Base-by-base conservation (phyloP, 2,113 vertebrate species). In the Erythrocebus patas region DNA sequence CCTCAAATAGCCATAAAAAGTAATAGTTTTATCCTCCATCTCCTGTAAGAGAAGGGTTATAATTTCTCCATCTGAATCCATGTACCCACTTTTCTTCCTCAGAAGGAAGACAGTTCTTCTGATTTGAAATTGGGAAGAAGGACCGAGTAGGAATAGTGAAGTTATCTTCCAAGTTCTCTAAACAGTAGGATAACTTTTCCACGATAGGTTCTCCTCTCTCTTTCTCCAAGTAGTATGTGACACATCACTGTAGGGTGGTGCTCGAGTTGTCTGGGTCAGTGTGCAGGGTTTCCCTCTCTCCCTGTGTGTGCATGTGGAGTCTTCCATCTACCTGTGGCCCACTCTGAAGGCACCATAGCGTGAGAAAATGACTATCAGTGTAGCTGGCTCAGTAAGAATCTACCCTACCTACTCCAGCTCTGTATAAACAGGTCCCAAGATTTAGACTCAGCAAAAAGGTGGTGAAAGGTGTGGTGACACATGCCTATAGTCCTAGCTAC, bases 181-280 rank as follows among this genome's bases (percentile, higher is more conserved):
- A 80, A 20, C 35, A 27, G 8, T 40, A 43, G 8, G 3, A n/a
- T 38, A 80, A 55, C 6, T 32, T 17, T 30, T 18, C 45, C 25
- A 27, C 5, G 32, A 43, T 2, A 64, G 70, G n/a, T 27, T 86
- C 13, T 66, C 43, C 4, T 16, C 20, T 14, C 3, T 61, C n/a
- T 72, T 59, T 68, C 25, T 72, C 23, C 52, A 23, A 5, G 61
- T 30, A 8, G 8, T 30, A 27, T 12, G 11, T 38, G 55, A 66
- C n/a, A 32, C 1, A 25, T 32, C 30, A 55, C 14, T 8, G 3
- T 1, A 23, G 18, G 2, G 6, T 1, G 22, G 1, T 27, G 17
- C 10, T 70, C 61, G 18, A 45, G 14, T 0, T 14, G 16, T 18
- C 45, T 16, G 4, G 20, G 38, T 61, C 14, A 59, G 32, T 40